Evolutionary conservation across 2,113 vertebrate genomes (phyloP), one percentile per base, ranked within the genome.

Genomic region (Crotalus helleri): DNA sequence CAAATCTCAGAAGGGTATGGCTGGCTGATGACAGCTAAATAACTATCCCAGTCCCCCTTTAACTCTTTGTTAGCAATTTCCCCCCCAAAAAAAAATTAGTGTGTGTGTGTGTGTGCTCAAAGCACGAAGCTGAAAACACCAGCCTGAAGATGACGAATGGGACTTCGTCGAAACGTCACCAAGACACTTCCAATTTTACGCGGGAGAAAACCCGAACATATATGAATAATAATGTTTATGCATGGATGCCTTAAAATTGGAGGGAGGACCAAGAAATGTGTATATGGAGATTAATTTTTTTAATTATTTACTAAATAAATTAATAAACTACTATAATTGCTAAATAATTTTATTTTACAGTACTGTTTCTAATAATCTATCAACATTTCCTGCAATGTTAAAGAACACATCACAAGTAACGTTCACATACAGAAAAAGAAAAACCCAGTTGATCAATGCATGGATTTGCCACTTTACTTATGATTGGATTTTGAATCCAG

Each of bases 201-300:
- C n/a, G n/a, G n/a, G n/a, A n/a, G n/a, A n/a, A n/a, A n/a, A n/a
- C n/a, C n/a, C n/a, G n/a, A n/a, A n/a, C n/a, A n/a, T 2, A 33
- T 74, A 88, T 95, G 93, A 95, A 94, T 74, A 94, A 44, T 93
- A 97, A 94, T 94, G 92, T 64, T 96, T 90, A 91, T 96, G 95
- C 91, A 95, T 95, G 93, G 91, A 94, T 95, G 97, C 85, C 53
- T 57, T 61, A 9, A 93, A 96, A 96, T 96, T 95, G 94, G 85
- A 96, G 88, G 95, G 55, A 92, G 95, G 81, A 93, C 57, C 87
- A 97, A 54, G 92, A 94, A 96, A 97, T 5, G 15, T 91, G 95
- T 95, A 94, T 93, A 95, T 89, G 93, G 94, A 97, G 94, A 94
- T 49, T 90, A 55, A 94, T 95, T 94, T 94, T 96, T 96, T 90